Evolutionary conservation across 2,113 vertebrate genomes (phyloP).

Genomic region (Okapia johnstoni): DNA sequence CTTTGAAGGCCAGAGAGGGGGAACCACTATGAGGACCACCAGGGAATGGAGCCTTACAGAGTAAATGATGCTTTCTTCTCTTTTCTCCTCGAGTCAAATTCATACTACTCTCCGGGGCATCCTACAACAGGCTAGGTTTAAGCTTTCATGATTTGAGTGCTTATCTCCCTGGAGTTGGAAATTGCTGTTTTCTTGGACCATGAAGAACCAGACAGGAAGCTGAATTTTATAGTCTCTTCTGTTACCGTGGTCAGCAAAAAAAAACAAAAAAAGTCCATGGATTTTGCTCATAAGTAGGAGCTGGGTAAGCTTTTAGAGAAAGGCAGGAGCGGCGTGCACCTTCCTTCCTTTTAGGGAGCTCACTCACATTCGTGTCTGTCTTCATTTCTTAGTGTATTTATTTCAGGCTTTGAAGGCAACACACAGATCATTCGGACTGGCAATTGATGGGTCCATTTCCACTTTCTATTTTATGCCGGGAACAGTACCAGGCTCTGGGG

Average conservation of each 20-base stretch:
- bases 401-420: slow-evolving; percentile 26
- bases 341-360: background rate
- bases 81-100: slow-evolving; percentile 24
- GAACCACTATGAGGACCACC: background rate
- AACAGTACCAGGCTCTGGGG: slow-evolving; percentile 29
- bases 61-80: background rate
- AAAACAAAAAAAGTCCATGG: background rate
- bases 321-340: background rate
- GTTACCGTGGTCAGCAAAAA: slow-evolving; percentile 63
- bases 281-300: slow-evolving; percentile 31
- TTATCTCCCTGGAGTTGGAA: slow-evolving; percentile 50
- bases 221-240: slow-evolving; percentile 59
- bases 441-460: slow-evolving; percentile 15
- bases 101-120: background rate
- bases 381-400: background rate
- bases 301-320: slow-evolving; percentile 1
- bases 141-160: slow-evolving; percentile 37
- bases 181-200: slow-evolving; percentile 65
- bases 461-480: slow-evolving; percentile 20
- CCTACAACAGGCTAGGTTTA: slow-evolving; percentile 3
- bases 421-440: background rate
- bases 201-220: slow-evolving; percentile 66
- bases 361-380: background rate
- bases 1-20: slow-evolving; percentile 39
- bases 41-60: background rate